Conservation (phyloP, 2,113 vertebrate genomes). For the Indicator maculatus region DNA sequence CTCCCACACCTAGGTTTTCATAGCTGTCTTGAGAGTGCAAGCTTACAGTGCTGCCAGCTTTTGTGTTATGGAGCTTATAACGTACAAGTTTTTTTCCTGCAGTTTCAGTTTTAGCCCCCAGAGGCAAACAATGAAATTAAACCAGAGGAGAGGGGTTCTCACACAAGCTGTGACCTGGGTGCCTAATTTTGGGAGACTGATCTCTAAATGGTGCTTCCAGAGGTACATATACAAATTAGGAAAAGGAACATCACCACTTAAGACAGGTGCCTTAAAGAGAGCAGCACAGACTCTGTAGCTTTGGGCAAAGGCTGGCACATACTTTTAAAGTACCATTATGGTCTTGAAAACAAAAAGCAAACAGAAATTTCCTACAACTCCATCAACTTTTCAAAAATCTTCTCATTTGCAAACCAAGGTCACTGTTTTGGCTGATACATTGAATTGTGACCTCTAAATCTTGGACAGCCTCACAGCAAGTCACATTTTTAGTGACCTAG, state of each 20-base stretch:
- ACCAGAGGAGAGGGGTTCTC: rapidly evolving
- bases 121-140: not conserved
- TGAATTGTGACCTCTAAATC: not conserved
- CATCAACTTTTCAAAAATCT: not conserved
- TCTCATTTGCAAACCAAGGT: not conserved
- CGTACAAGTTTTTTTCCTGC: not conserved
- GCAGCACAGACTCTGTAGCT: not conserved
- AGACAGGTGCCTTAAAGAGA: not conserved
- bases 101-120: not conserved
- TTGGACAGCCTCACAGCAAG: not conserved
- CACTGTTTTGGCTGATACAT: not conserved
- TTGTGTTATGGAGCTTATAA: not conserved
- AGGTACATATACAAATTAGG: not conserved
- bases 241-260: not conserved
- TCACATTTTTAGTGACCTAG: not conserved
- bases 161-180: not conserved
- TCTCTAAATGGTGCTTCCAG: not conserved
- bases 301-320: not conserved
- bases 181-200: not conserved
- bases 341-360: not conserved
- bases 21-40: not conserved
- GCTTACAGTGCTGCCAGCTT: not conserved
- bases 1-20: not conserved
- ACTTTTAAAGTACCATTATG: not conserved
- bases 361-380: not conserved